A percentile compares a stretch with the other conserved stretches of the same genome.
Evolutionary conservation across 2,797 vertebrate species (phyloP).

Genomic region (Hephaestus fuliginosus): DNA sequence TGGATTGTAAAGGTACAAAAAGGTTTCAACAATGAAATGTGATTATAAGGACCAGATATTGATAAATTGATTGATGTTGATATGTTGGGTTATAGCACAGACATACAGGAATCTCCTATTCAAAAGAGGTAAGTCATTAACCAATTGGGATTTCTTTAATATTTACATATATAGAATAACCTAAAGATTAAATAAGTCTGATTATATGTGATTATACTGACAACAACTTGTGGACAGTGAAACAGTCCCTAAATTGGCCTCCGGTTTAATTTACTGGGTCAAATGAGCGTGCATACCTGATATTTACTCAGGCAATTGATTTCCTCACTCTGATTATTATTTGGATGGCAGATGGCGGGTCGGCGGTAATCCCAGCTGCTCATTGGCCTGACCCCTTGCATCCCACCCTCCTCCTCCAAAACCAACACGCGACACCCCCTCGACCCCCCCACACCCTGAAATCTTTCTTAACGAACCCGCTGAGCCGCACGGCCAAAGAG

Average conservation of each 20-base stretch:
- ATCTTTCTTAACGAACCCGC: slow-evolving; percentile 58
- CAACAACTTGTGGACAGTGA: not conserved
- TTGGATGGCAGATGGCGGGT: slow-evolving; percentile 87
- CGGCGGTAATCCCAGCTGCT: slow-evolving; percentile 86
- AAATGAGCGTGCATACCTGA: slow-evolving; percentile 61
- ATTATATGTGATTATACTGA: not conserved
- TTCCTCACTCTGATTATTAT: slow-evolving; percentile 80
- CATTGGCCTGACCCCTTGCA: slow-evolving; percentile 72
- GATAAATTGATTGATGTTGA: too few relatives aligned
- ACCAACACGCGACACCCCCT: slow-evolving; percentile 29
- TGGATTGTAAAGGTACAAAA: too few relatives aligned
- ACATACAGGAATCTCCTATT: too few relatives aligned
- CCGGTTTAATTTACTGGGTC: slow-evolving; percentile 38
- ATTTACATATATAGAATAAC: too few relatives aligned
- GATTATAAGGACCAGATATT: too few relatives aligned
- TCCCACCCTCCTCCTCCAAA: slow-evolving; percentile 65
- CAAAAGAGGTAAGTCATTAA: too few relatives aligned
- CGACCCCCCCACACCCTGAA: slow-evolving; percentile 1
- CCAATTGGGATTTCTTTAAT: too few relatives aligned
- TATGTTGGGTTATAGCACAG: too few relatives aligned
- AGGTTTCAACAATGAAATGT: too few relatives aligned
- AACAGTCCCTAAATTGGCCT: not conserved
- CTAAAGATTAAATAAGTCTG: not conserved
- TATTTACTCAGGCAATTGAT: slow-evolving; percentile 87
- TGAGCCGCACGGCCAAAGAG: slow-evolving; percentile 66